Percentiles rank a stretch among this genome's conserved stretches.
Conservation (phyloP, 1,140 invertebrate genomes). For the Helicoverpa zea region DNA sequence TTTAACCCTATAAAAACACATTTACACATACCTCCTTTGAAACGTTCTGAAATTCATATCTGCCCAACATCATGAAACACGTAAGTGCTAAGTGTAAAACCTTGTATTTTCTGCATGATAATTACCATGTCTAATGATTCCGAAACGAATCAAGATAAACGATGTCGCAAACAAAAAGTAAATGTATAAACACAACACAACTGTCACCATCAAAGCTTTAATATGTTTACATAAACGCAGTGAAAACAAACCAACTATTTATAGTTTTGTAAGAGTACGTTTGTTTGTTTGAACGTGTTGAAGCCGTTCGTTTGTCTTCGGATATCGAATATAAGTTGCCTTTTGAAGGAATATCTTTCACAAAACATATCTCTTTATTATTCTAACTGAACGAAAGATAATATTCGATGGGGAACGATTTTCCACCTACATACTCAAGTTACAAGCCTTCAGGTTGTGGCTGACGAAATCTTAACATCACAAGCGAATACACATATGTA, state of each 20-base stretch:
- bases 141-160: too few relatives aligned
- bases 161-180: too few relatives aligned
- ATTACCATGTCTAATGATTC: not conserved
- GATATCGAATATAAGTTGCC: slow-evolving; percentile 21
- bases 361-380: slow-evolving; percentile 10
- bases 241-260: slow-evolving; percentile 8
- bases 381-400: slow-evolving; percentile 16
- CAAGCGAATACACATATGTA: too few relatives aligned
- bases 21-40: too few relatives aligned
- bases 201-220: not conserved
- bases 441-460: not conserved
- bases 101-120: not conserved
- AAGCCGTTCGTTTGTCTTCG: not conserved
- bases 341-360: slow-evolving; percentile 26
- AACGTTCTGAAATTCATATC: not conserved
- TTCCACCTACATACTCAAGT: not conserved
- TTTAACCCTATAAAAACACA: not conserved
- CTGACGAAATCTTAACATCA: not conserved
- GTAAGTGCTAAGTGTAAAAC: not conserved
- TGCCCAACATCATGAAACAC: not conserved
- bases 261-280: slow-evolving; percentile 24
- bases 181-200: slow-evolving; percentile 11
- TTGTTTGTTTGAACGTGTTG: slow-evolving; percentile 37
- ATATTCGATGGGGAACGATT: not conserved
- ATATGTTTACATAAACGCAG: not conserved